Evolutionary conservation across 2,797 vertebrate species (phyloP).

Genomic region (Acipenser transmontanus): DNA sequence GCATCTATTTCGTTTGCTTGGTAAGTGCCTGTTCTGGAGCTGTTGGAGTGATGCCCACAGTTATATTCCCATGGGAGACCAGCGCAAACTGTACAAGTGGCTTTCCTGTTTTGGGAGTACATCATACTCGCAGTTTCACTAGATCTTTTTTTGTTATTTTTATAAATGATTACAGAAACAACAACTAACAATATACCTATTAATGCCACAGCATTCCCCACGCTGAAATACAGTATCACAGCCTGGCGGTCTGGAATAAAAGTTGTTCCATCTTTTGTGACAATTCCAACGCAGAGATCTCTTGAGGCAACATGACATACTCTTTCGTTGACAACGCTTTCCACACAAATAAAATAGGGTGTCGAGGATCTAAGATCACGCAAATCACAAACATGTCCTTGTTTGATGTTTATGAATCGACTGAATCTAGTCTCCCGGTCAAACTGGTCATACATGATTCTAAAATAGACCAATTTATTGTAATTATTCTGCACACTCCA

Average conservation of each 20-base stretch:
- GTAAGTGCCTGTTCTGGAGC: constrained; percentile 11
- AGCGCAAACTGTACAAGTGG: constrained; percentile 16
- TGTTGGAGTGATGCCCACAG: constrained; percentile 13
- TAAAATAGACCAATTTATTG: constrained; percentile 10
- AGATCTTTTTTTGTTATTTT: constrained; percentile 4
- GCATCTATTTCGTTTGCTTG: constrained; percentile 15
- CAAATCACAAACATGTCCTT: constrained; percentile 11
- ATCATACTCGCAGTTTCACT: constrained; percentile 4
- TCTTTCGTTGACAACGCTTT: constrained; percentile 20
- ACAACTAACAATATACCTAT: constrained; percentile 8
- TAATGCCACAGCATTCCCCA: constrained; percentile 12
- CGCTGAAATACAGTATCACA: constrained; percentile 14
- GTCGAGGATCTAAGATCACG: constrained; percentile 10
- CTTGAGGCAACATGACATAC: constrained; percentile 15
- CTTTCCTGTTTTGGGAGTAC: constrained; percentile 15
- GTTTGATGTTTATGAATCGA: constrained; percentile 20
- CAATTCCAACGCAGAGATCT: constrained; percentile 19
- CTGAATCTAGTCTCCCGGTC: constrained; percentile 13
- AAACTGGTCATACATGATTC: constrained; percentile 21
- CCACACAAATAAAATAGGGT: constrained; percentile 15
- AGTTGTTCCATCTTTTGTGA: constrained; percentile 9
- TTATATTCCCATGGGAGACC: constrained; percentile 18
- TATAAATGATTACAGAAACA: not conserved
- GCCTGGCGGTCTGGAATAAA: constrained; percentile 11
- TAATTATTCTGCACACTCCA: constrained; percentile 13